phyloP scores from a whole-genome alignment of 2,888 invertebrate species.

The Folsomia candida region DNA sequence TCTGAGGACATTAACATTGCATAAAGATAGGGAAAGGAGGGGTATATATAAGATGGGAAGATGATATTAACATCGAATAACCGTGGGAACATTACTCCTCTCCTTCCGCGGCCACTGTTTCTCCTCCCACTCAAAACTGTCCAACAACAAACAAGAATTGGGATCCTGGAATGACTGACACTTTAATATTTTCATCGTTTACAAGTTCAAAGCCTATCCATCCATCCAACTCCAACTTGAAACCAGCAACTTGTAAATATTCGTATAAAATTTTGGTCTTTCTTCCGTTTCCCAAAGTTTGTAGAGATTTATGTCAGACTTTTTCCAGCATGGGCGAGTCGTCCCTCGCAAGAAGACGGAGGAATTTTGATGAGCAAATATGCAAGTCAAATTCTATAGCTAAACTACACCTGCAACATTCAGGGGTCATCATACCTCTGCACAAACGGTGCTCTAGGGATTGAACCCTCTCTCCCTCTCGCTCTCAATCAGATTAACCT shows the following conservation, averaged over 20 bases:
- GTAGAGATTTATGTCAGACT: not conserved
- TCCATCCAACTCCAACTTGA: not conserved
- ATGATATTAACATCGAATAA: too few species aligned
- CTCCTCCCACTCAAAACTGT: too few species aligned
- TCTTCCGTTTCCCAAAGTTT: not conserved
- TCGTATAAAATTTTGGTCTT: not conserved
- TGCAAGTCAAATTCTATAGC: not conserved
- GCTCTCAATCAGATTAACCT: not conserved
- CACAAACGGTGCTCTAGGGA: too few species aligned
- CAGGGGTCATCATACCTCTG: too few species aligned
- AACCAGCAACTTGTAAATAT: not conserved
- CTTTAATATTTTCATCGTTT: not conserved
- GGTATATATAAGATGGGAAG: too few species aligned
- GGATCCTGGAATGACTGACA: not conserved
- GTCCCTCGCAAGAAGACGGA: too few species aligned
- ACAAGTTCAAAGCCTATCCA: not conserved
- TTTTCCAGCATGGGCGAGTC: not conserved
- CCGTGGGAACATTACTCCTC: too few species aligned
- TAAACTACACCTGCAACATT: not conserved
- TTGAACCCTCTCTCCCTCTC: not conserved
- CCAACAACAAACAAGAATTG: not conserved
- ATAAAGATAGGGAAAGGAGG: too few species aligned
- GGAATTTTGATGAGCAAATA: not conserved
- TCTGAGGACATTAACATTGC: too few species aligned
- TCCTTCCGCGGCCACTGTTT: too few species aligned